Evolutionary conservation across 2,888 invertebrate genomes (phyloP).

Genomic region (Melanotus villosus): DNA sequence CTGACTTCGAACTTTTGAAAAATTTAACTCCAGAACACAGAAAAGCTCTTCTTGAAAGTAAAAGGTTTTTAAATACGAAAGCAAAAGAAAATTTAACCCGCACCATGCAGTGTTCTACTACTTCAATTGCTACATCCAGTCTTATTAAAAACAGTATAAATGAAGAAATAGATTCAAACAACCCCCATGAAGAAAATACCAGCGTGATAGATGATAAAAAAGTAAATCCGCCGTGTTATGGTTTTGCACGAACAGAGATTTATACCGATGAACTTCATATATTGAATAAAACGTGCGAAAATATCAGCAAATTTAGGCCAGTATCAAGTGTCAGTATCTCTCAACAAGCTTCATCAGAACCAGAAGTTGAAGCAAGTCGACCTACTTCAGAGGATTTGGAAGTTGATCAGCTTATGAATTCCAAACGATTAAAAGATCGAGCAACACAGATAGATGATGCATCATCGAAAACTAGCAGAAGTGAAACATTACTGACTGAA

Average conservation of each 20-base stretch:
- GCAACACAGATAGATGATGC: not conserved
- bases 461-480: not conserved
- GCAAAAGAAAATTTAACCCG: not conserved
- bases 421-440: conserved; percentile 5
- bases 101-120: too few species aligned
- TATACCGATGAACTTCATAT: not conserved
- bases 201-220: not conserved
- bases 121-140: not conserved
- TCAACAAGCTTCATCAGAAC: not conserved
- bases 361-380: not conserved
- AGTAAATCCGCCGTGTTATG: not conserved
- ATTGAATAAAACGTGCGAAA: not conserved
- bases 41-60: conserved; percentile 40
- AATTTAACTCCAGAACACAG: conserved; percentile 41
- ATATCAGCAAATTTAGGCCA: not conserved
- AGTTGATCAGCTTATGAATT: conserved; percentile 33
- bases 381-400: conserved; percentile 33
- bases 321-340: not conserved
- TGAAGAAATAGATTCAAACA: not conserved
- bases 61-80: conserved; percentile 27
- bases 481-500: not conserved
- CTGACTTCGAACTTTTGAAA: conserved; percentile 16
- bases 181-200: not conserved
- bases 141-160: not conserved
- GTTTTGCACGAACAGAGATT: not conserved